A percentile compares a stretch with the other conserved stretches of the same genome.
phyloP scores from a whole-genome alignment of 2,113 vertebrate species.

The Chelonoidis abingdonii region DNA sequence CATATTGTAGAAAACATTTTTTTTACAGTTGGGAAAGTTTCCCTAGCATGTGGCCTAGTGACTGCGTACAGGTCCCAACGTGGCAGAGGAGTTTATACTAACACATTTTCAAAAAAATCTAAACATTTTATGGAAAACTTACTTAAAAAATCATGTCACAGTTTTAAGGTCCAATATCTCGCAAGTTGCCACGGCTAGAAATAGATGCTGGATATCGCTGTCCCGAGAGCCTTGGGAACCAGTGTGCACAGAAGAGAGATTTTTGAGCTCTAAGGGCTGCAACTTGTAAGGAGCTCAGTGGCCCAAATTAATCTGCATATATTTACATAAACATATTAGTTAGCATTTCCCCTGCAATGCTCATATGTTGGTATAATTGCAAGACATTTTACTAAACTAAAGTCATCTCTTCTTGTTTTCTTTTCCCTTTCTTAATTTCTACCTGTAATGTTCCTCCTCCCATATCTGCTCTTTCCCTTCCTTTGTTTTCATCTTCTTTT shows the following conservation, averaged over 20 bases:
- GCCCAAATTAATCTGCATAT: neutral
- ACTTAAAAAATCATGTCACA: accelerated
- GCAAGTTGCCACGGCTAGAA: neutral
- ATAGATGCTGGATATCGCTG: neutral
- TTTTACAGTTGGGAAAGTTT: no score
- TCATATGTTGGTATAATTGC: neutral
- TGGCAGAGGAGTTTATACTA: no score
- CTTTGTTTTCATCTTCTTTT: neutral
- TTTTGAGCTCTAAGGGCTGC: neutral
- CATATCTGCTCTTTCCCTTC: neutral
- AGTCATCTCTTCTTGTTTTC: neutral
- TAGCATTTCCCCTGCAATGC: neutral
- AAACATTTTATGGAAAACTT: neutral
- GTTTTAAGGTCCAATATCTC: neutral
- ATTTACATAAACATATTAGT: neutral
- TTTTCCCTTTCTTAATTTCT: neutral
- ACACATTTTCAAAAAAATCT: neutral
- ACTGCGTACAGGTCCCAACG: no score
- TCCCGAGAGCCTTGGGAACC: neutral
- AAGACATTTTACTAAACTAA: neutral
- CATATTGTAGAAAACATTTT: no score
- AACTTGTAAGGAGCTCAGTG: neutral
- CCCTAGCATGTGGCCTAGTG: no score
- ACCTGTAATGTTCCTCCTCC: neutral
- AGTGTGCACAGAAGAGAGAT: neutral